Base-by-base conservation (phyloP, 2,888 invertebrate species). In the Atethmia centrago region DNA sequence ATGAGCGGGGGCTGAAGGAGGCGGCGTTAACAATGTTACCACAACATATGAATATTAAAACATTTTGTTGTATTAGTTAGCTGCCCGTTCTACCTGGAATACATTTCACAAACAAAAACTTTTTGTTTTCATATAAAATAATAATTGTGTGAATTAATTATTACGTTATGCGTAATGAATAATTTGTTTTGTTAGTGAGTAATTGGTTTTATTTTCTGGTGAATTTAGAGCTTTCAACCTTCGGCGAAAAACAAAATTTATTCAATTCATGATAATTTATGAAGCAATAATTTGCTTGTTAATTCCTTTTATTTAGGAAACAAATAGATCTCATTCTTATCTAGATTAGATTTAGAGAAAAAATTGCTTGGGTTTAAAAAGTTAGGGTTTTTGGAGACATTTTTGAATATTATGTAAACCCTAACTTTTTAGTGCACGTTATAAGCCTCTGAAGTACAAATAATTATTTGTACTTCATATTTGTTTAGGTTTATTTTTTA, bases 31-130 rank as follows among this genome's bases (percentile, higher is more conserved):
- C 51, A 64, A 59, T 53, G 31, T 47, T 49, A 40, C 45, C 63
- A 51, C 28, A 70, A 49, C 53, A 61, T 72, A 66, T 64, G 72
- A 83, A 80, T 79, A 80, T 71, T 70, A 74, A 70, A 71, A 74
- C 31, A 70, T 65, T 40, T 36, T 53, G 56, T 68, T 62, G 31
- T 59, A 49, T 49, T 51, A 79, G 55, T 16, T 36, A 36, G 58
- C 62, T 28, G 42, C 12, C 36, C 63, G 3, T 2, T 31, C 25
- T 31, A 77, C 63, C 49, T 58, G 31, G 36, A 51, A 61, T 72
- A 61, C n/a, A 25, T 80, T 51, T 47, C 40, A 47, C 25, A 74
- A 64, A 64, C 81, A 59, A 25, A 64, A 62, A 63, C 2, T 66
- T 76, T 76, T 31, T 66, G 67, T 67, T 76, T 66, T 42, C 19